Conservation (phyloP, 2,113 vertebrate species). For the Heterocephalus glaber region DNA sequence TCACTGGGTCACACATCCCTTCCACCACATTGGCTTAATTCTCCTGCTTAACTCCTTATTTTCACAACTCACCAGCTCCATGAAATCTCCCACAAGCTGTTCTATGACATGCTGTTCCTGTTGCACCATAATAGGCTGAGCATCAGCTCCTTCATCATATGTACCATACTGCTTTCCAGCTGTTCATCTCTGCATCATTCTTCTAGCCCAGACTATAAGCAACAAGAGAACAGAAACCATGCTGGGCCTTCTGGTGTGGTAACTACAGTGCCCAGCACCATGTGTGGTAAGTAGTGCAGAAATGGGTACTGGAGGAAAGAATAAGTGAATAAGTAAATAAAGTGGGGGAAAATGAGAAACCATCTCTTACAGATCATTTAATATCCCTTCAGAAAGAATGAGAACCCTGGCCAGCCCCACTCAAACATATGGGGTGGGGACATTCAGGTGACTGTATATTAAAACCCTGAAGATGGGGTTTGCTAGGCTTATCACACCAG, state of each 20-base stretch:
- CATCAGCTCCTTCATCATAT: not conserved
- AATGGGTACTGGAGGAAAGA: not conserved
- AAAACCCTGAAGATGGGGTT: not conserved
- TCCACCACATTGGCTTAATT: not conserved
- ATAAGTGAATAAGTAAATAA: not conserved
- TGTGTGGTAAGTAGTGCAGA: not conserved
- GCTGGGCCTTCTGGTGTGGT: not conserved
- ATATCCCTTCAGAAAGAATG: not conserved
- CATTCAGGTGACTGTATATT: not conserved
- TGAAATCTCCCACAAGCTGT: not conserved
- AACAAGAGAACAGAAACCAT: too few species aligned
- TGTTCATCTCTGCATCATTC: not conserved
- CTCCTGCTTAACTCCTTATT: not conserved
- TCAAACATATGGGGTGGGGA: fast-evolving
- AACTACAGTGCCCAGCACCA: not conserved
- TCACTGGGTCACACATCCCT: not conserved
- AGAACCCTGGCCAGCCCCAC: not conserved
- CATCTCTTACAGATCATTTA: fast-evolving
- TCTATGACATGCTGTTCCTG: not conserved
- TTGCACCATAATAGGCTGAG: not conserved
- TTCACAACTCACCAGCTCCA: not conserved
- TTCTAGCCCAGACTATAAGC: not conserved
- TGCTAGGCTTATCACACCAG: not conserved
- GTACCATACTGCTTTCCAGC: not conserved
- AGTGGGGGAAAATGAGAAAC: not conserved